These are phyloP conservation scores for Petaurus breviceps DNA, from an alignment of 2,113 vertebrate genomes.

Conservation along the genomic window DNA sequence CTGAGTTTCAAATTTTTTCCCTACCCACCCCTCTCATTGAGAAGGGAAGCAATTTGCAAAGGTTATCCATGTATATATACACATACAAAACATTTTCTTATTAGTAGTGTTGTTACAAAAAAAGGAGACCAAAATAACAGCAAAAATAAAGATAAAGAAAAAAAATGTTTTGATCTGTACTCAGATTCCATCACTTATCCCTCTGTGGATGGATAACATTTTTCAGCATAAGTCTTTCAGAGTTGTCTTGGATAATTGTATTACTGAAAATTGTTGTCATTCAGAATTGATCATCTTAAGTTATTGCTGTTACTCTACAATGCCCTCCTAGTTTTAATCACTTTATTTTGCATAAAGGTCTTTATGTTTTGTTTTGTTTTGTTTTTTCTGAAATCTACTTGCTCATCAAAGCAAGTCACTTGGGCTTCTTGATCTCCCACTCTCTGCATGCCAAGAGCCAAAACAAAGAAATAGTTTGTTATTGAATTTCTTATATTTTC, in stretches of 20 bases:
- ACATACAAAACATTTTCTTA: not conserved
- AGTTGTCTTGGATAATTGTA: not conserved
- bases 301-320: not conserved
- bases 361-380: no score
- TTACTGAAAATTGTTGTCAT: not conserved
- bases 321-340: not conserved
- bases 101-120: not conserved
- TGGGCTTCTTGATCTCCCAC: no score
- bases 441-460: no score
- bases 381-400: no score
- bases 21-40: not conserved
- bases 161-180: not conserved
- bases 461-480: no score
- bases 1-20: not conserved
- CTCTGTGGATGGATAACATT: not conserved
- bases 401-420: not conserved
- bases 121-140: not conserved
- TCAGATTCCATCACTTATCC: not conserved
- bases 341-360: not conserved
- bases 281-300: not conserved
- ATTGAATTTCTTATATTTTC: no score
- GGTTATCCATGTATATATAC: no score
- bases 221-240: not conserved
- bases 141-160: not conserved
- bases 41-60: not conserved